Conservation (phyloP, 2,797 vertebrate genomes). For the Enteromius viviparus region DNA sequence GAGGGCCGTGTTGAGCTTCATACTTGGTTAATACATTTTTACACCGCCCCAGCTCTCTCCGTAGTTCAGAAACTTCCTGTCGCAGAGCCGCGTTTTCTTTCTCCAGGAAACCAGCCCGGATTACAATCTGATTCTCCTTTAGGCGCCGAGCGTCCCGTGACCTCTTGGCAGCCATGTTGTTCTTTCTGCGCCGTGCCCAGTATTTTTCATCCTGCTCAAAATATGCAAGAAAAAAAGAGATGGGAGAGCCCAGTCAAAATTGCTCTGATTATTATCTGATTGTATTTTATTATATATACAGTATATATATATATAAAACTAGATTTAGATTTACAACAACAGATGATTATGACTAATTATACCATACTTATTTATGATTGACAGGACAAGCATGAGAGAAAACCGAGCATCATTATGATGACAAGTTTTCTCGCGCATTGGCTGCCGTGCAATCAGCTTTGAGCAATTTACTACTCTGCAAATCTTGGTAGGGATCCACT, state of each 20-base stretch:
- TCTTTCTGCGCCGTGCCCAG: constrained; percentile 90
- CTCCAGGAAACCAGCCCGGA: constrained; percentile 88
- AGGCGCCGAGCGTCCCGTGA: constrained; percentile 87
- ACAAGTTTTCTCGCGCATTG: constrained; percentile 38
- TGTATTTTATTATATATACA: too few relatives aligned
- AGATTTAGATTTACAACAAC: background rate
- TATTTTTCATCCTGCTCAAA: constrained; percentile 91
- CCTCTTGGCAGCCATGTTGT: constrained; percentile 90
- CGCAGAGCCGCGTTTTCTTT: constrained; percentile 89
- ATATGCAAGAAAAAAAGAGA: constrained; percentile 62
- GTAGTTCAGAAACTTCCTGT: constrained; percentile 85
- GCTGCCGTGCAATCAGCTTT: constrained; percentile 66
- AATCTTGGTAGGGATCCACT: constrained; percentile 65
- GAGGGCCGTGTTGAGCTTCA: constrained; percentile 81
- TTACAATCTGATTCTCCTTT: constrained; percentile 92
- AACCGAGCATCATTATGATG: constrained; percentile 12
- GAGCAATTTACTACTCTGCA: constrained; percentile 72
- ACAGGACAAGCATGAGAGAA: background rate
- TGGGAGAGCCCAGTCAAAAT: constrained; percentile 17
- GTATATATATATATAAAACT: background rate
- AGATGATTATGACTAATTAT: background rate
- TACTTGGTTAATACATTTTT: constrained; percentile 88
- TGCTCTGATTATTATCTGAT: background rate
- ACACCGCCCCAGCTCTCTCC: constrained; percentile 88
- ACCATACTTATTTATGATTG: background rate